Evolutionary conservation across 2,888 invertebrate genomes (phyloP), one percentile per base, ranked within the genome.

Genomic region (Drosophila mayaguana): DNA sequence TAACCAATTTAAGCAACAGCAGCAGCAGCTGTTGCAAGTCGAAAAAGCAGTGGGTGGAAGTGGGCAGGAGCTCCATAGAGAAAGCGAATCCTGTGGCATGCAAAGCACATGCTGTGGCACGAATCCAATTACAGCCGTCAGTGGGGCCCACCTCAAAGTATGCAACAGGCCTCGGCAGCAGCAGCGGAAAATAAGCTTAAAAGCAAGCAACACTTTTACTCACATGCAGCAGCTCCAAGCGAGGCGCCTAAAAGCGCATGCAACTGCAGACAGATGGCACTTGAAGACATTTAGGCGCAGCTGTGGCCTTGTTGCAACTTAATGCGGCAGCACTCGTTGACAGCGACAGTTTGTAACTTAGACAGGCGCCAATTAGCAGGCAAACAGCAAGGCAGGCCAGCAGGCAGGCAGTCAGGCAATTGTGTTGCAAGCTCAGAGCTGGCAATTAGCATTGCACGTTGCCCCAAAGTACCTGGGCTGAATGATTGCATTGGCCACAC

Each of bases 391-490:
- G n/a, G n/a, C n/a, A n/a, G 54, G 3, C 40, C 16, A 25, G 12
- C n/a, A 22, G 22, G 16, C 22, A 14, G 34, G 56, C 65, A 20
- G 50, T 12, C 55, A 45, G 50, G 20, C 61, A 51, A 51, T 45
- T 60, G 45, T 36, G 75, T 65, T 63, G 78, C 81, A 73, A 43
- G 69, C 56, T 55, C 32, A 40, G 55, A 50, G 70, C 16, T 16
- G 65, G 51, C 75, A 81, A 79, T 85, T 85, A 81, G 56, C 72
- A 75, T 68, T 7, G 88, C 85, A 85, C 80, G 83, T 80, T 63
- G 51, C 60, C 65, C 36, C 48, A 72, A 85, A 81, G 75, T 81
- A 76, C 74, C 63, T 57, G 38, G 56, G 22, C 46, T 46, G 40
- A n/a, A 25, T 57, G 62, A 72, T 60, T 46, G 66, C 67, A 74